Percentiles rank a stretch among this genome's conserved stretches.
Evolutionary conservation across 2,888 invertebrate species (phyloP).

Genomic region (Fragum whitleyi): DNA sequence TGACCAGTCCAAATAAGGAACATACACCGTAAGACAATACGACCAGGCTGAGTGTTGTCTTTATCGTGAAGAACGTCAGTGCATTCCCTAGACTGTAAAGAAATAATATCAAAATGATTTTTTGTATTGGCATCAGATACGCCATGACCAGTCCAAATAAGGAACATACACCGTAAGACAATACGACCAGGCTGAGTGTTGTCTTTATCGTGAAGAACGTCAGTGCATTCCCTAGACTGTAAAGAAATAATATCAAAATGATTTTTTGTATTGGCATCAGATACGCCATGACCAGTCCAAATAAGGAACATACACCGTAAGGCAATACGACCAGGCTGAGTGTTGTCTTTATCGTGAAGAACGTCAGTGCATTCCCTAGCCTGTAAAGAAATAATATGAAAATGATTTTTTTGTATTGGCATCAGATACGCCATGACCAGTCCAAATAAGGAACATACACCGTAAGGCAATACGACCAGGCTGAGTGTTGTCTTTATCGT

Average conservation of each 20-base stretch:
- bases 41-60: constrained; percentile 22
- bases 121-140: too few species aligned
- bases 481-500: constrained; percentile 24
- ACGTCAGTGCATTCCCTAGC: constrained; percentile 14
- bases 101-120: not conserved
- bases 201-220: constrained; percentile 29
- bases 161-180: constrained; percentile 11
- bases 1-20: not conserved
- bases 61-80: constrained; percentile 18
- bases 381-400: constrained; percentile 5
- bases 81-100: constrained; percentile 6
- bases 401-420: too few species aligned
- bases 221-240: constrained; percentile 5
- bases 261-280: too few species aligned
- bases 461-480: constrained; percentile 19
- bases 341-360: constrained; percentile 23
- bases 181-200: constrained; percentile 11
- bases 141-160: constrained; percentile 20
- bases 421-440: constrained; percentile 34
- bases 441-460: not conserved
- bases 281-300: constrained; percentile 31
- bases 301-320: not conserved
- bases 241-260: not conserved
- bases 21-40: constrained; percentile 4
- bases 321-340: constrained; percentile 17